A percentile compares a stretch with the other conserved stretches of the same genome.
Evolutionary conservation across 2,113 vertebrate species (phyloP).

Genomic region (Ursus arctos): DNA sequence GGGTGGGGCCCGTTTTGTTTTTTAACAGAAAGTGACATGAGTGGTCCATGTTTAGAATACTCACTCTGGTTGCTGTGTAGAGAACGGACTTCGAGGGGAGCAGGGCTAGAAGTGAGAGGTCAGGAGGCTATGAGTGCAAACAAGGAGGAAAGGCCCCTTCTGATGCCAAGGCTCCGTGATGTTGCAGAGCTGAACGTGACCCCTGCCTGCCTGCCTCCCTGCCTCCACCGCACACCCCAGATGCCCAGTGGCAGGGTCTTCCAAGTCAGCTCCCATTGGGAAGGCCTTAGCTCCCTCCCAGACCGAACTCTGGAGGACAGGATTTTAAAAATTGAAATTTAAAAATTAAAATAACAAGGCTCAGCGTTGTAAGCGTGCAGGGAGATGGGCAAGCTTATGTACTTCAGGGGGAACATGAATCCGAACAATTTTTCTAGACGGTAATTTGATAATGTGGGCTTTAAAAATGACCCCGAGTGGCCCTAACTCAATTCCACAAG

Average conservation of each 20-base stretch:
- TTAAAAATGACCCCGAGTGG: neutral
- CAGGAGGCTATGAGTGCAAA: neutral
- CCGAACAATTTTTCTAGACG: neutral
- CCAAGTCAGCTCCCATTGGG: neutral
- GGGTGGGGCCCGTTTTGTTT: neutral
- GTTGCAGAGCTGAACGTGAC: accelerated
- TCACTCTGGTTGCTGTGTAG: neutral
- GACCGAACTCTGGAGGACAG: neutral
- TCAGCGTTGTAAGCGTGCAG: neutral
- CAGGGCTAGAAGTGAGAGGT: neutral
- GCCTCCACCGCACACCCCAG: too few species aligned
- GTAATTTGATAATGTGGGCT: neutral
- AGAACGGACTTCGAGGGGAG: neutral
- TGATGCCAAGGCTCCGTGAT: neutral
- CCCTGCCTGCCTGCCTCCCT: neutral
- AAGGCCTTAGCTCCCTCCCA: neutral
- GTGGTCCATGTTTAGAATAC: neutral
- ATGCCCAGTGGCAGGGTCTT: neutral
- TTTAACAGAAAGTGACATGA: neutral
- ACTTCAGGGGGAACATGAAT: neutral
- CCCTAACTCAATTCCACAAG: neutral
- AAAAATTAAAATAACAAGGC: neutral
- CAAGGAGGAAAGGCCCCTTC: neutral
- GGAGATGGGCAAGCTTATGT: neutral
- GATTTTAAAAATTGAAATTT: neutral